Evolutionary conservation across 2,113 vertebrate genomes (phyloP).

Genomic region (Eclectus roratus): DNA sequence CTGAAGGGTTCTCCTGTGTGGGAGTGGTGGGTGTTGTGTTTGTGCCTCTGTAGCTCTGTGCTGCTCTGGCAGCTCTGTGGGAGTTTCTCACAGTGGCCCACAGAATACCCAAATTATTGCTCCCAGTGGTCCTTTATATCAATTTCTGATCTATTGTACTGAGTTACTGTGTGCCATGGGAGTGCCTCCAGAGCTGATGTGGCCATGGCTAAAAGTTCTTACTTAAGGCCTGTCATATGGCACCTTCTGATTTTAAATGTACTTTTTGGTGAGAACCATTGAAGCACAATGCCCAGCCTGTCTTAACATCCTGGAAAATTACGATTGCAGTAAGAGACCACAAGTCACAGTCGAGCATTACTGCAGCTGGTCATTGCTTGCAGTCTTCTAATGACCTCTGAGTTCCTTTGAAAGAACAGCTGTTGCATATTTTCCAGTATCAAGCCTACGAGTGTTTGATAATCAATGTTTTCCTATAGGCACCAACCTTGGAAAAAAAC

Average conservation of each 20-base stretch:
- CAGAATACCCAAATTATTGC: not conserved
- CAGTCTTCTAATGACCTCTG: not conserved
- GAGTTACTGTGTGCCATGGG: not conserved
- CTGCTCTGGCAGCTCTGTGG: not conserved
- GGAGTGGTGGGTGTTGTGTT: accelerated
- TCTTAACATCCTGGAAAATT: not conserved
- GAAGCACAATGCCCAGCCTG: not conserved
- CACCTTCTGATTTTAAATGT: not conserved
- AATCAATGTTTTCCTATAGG: not conserved
- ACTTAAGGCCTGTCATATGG: not conserved
- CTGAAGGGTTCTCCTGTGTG: not conserved
- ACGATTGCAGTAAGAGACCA: not conserved
- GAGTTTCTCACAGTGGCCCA: not conserved
- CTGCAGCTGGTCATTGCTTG: not conserved
- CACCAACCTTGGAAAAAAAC: not conserved
- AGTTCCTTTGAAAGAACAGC: not conserved
- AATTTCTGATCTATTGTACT: not conserved
- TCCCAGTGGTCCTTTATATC: not conserved
- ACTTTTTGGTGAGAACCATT: not conserved
- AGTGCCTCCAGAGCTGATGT: not conserved
- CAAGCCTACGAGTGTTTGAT: not conserved
- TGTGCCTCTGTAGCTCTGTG: not conserved
- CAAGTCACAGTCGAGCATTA: not conserved
- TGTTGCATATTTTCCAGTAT: not conserved
- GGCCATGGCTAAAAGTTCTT: not conserved